Evolutionary conservation across 92 coral and sea anemone species (phyloP).

Genomic region (Siderastrea siderea): DNA sequence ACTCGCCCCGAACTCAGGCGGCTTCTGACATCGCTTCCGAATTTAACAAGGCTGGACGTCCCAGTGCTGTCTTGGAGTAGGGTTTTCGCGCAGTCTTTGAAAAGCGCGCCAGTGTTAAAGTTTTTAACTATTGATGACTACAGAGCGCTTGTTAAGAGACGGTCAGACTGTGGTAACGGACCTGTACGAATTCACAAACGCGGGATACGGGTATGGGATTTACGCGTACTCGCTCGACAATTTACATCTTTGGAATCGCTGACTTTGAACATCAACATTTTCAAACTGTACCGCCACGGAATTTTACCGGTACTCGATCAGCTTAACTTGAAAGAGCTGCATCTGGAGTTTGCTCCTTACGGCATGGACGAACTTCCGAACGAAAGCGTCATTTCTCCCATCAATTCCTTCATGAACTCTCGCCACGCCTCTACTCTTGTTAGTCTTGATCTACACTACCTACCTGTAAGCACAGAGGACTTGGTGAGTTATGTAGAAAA

Average conservation of each 20-base stretch:
- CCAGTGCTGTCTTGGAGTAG: constrained; percentile 79
- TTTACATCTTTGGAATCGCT: constrained; percentile 81
- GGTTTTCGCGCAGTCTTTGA: constrained; percentile 63
- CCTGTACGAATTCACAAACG: constrained; percentile 33
- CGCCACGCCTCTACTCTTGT: constrained; percentile 72
- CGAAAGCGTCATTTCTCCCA: constrained; percentile 37
- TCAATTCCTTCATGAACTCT: constrained; percentile 67
- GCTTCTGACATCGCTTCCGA: constrained; percentile 56
- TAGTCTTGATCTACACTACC: constrained; percentile 76
- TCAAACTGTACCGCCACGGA: constrained; percentile 67
- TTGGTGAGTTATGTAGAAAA: constrained; percentile 67
- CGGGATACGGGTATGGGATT: constrained; percentile 78
- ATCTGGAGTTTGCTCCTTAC: constrained; percentile 77
- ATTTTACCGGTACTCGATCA: constrained; percentile 73
- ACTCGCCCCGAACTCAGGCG: constrained; percentile 60
- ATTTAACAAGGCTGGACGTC: constrained; percentile 74
- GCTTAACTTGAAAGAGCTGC: constrained; percentile 73
- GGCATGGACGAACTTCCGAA: constrained; percentile 45
- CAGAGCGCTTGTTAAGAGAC: constrained; percentile 55
- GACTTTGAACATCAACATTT: constrained; percentile 64
- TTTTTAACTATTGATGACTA: constrained; percentile 79
- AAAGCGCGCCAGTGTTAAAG: constrained; percentile 66
- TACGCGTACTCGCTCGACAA: constrained; percentile 63
- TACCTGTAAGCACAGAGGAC: constrained; percentile 66
- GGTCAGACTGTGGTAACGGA: background rate